Base-by-base conservation (phyloP, 2,888 invertebrate species). In the Campoletis raptor region DNA sequence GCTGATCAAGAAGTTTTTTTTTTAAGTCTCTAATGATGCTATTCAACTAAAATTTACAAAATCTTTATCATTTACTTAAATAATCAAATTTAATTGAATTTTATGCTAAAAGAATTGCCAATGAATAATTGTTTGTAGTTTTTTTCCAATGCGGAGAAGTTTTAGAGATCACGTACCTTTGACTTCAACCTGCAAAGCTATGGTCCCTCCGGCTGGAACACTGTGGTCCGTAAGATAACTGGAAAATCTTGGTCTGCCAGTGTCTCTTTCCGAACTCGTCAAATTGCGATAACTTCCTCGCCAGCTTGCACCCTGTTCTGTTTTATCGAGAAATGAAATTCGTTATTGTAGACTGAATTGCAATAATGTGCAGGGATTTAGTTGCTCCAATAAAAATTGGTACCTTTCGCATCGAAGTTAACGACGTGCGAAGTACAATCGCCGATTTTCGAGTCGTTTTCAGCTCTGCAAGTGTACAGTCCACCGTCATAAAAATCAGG, bases 101-200 rank as follows among this genome's bases (percentile, higher is more conserved):
- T 15, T 45, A 15, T 4, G 15, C 15, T 2, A 36, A 64, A 81
- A 30, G 30, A 61, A 61, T 2, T 3, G 24, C 6, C 10, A 69
- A 30, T 21, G n/a, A 45, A 61, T 61, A 24, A 57, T 1, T 15
- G 30, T 61, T 61, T 5, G 15, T 30, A 0, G 15, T 12, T 61
- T 30, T 42, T 37, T 18, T 48, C 8, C 8, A 5, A 24, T 24
- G n/a, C 54, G 24, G 9, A n/a, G n/a, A 24, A 40, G 61, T 40
- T 7, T 7, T 21, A 30, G 30, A 2, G 18, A 30, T n/a, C 24
- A 0, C 77, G 40, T 95, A 91, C 97, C 97, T 93, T 96, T 96
- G 52, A 97, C 96, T 94, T 97, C 97, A 0, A 98, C 97, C 93
- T 98, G 97, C 30, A 98, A 95, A 4, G 97, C 98, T 86, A 97